Conservation (phyloP, 1,140 invertebrate species). For the Pinna nobilis region DNA sequence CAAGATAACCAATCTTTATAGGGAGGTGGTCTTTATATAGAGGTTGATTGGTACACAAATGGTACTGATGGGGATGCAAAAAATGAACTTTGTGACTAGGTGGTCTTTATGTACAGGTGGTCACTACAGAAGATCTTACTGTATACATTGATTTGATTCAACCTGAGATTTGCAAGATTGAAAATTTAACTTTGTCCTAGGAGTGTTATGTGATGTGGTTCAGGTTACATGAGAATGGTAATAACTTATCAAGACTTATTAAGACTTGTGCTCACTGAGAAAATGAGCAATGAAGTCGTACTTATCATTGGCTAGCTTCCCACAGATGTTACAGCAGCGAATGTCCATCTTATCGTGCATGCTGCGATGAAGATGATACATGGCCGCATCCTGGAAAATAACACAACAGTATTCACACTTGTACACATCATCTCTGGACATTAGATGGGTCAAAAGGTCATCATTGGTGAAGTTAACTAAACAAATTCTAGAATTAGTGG, state of each 20-base stretch:
- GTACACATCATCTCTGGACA: slow-evolving; percentile 60
- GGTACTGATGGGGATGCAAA: too few species aligned
- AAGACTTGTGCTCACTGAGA: slow-evolving; percentile 61
- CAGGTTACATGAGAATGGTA: too few species aligned
- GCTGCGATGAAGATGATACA: slow-evolving; percentile 63
- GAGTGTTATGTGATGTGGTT: too few species aligned
- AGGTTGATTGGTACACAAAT: too few species aligned
- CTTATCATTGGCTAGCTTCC: slow-evolving; percentile 57
- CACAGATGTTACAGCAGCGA: slow-evolving; percentile 62
- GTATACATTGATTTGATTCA: too few species aligned
- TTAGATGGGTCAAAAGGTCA: slow-evolving; percentile 56
- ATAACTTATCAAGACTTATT: neutral
- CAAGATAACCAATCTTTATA: too few species aligned
- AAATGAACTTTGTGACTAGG: too few species aligned
- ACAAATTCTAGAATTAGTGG: slow-evolving; percentile 43
- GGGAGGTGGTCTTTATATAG: too few species aligned
- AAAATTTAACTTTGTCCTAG: too few species aligned
- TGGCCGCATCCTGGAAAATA: slow-evolving; percentile 61
- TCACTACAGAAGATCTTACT: too few species aligned
- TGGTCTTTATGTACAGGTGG: too few species aligned
- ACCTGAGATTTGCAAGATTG: too few species aligned
- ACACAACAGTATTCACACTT: slow-evolving; percentile 63
- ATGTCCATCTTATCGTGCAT: slow-evolving; percentile 67
- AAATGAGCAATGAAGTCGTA: slow-evolving; percentile 64
- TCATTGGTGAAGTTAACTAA: slow-evolving; percentile 56